Base-by-base conservation (phyloP, 1,140 invertebrate genomes). In the Anagrus nilaparvatae region DNA sequence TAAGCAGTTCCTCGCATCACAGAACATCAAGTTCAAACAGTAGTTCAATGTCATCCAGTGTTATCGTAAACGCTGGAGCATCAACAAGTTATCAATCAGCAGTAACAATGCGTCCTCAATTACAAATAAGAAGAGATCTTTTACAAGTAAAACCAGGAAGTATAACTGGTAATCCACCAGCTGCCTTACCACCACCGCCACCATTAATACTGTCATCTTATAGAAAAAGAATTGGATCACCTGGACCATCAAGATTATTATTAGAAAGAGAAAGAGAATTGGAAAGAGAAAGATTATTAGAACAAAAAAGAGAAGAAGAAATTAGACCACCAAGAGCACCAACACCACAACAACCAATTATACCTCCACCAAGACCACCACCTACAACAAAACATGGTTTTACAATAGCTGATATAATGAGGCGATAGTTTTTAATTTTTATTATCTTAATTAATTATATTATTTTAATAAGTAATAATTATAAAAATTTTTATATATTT, bases 111-210 rank as follows among this genome's bases (percentile, higher is more conserved):
- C 60, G 76, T 44, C 76, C 76, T 2, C 76, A 78, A 45, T 52
- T 84, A 19, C 82, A 84, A 50, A 83, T 84, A 17, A 69, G 82
- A 24, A 67, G 81, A 56, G 81, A 84, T 51, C 61, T 84, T 17
- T 72, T 82, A 42, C 77, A 76, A 48, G 64, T 68, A 37, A 67
- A 69, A 36, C 57, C 72, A 36, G 63, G 69, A 3, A 58, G 60
- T 9, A 62, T 71, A 10, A 72, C 67, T 10, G 67, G 61, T 18
- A 72, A 60, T 61, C 69, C 55, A 51, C 66, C 48, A 49, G 67
- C 56, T 20, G 65, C 48, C 49, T 69, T 61, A 23, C 66, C 53
- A 45, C 72, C 58, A 45, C 72, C 52, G 46, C 73, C 60, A 44
- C 70, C 58, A 45, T 71, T 68, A 36, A 48, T 66, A 14, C 63